Evolutionary conservation across 1,140 invertebrate species (phyloP), one percentile per base, ranked within the genome.

Genomic region (Zaprionus tsacasi): DNA sequence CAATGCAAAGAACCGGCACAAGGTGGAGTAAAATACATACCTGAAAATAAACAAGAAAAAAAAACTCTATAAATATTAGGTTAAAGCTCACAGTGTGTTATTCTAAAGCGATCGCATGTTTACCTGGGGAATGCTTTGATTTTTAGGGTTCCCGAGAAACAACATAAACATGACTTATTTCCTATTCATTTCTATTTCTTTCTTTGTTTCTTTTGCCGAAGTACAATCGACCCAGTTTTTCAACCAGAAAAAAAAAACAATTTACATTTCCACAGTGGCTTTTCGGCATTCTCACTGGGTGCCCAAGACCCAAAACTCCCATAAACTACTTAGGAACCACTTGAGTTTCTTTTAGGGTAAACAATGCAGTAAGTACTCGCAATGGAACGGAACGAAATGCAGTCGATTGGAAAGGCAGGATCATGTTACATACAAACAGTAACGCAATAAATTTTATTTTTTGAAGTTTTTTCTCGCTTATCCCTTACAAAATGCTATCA

Each of bases 181-280:
- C n/a, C 40, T 45, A 30, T 3, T 1, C 21, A 21, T 21, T 21
- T 21, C 21, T 21, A 21, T 21, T 21, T 10, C n/a, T 82, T 3
- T 7, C n/a, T 79, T 50, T 17, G 68, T 45, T 73, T 35, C 60
- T 63, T 12, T 12, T 25, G 21, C 21, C 60, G 52, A 52, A 50
- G 70, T 43, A 70, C 85, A 85, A 85, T 89, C 80, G 85, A 88
- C 85, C 85, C 63, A 85, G 55, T 78, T 88, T 40, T 35, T 8
- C 33, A 35, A 33, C 38, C 40, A 48, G 12, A 63, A 59, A 66
- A 70, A 48, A 43, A n/a, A 63, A 59, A 66, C 75, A 48, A 61
- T 60, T 57, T 50, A 63, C 58, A 79, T 74, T 87, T 87, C 76
- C 76, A 83, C 78, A 81, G 71, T 89, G 81, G 71, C 70, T 73